phyloP scores from a whole-genome alignment of 1,140 invertebrate species.

The Uloborus diversus region DNA sequence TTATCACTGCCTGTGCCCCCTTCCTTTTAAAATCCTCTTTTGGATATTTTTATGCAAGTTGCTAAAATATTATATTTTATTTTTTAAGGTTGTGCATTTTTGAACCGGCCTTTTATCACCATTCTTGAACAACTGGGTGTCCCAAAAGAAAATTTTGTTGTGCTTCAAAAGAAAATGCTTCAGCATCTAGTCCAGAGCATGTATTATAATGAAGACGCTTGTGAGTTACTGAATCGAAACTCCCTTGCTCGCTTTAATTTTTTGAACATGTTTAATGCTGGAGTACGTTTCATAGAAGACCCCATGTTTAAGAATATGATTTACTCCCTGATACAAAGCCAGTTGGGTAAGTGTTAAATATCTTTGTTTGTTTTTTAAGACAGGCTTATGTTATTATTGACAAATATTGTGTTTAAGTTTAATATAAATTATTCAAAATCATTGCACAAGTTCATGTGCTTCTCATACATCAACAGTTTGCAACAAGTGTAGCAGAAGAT shows the following conservation, averaged over 20 bases:
- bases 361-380: no score
- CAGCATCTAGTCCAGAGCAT: constrained; percentile 54
- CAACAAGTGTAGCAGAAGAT: no score
- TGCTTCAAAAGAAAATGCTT: constrained; percentile 53
- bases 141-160: constrained; percentile 40
- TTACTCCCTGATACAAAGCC: constrained; percentile 27
- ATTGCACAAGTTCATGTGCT: no score
- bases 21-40: no score
- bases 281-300: constrained; percentile 61
- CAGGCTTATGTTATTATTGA: no score
- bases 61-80: neutral
- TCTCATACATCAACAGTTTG: no score
- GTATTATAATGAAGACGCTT: constrained; percentile 59
- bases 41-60: no score
- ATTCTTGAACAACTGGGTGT: constrained; percentile 64
- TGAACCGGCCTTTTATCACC: constrained; percentile 65
- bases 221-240: constrained; percentile 58
- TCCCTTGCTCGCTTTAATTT: constrained; percentile 61
- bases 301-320: constrained; percentile 62
- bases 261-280: constrained; percentile 26
- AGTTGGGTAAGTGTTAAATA: constrained; percentile 33
- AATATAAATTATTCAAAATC: no score
- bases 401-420: no score
- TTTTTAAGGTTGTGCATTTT: constrained; percentile 68
- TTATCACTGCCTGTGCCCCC: no score